These are phyloP conservation scores for Hyperoplus immaculatus DNA, from an alignment of 2,797 vertebrate genomes.

Conservation along the genomic window DNA sequence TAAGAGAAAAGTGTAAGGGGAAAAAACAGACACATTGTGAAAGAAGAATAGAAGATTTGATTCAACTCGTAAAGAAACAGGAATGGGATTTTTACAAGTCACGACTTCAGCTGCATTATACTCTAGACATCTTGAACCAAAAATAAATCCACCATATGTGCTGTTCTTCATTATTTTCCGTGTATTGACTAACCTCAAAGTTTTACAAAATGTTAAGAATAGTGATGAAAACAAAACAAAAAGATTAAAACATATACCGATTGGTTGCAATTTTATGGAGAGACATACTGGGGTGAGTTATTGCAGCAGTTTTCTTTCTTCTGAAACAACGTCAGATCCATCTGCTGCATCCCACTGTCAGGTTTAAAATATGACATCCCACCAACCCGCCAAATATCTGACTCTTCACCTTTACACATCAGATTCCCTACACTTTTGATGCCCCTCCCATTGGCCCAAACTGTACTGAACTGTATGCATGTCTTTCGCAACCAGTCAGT, in stretches of 20 bases:
- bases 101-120: too few species aligned
- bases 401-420: not conserved
- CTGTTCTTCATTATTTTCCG: not conserved
- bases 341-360: conserved; percentile 18
- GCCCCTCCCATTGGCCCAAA: conserved; percentile 29
- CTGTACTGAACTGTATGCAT: conserved; percentile 25
- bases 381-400: conserved; percentile 20
- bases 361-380: conserved; percentile 7
- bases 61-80: too few species aligned
- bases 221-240: not conserved
- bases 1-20: not conserved
- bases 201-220: not conserved
- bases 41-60: too few species aligned
- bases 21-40: not conserved
- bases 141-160: not conserved
- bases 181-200: not conserved
- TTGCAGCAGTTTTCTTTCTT: conserved; percentile 37
- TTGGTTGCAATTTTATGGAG: not conserved
- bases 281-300: conserved; percentile 21
- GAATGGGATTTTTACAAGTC: too few species aligned
- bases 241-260: not conserved
- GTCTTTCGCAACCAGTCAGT: too few species aligned
- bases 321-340: conserved; percentile 19
- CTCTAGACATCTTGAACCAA: not conserved
- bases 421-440: conserved; percentile 3